Base-by-base conservation (phyloP, 1,140 invertebrate species). In the Papilio glaucus region DNA sequence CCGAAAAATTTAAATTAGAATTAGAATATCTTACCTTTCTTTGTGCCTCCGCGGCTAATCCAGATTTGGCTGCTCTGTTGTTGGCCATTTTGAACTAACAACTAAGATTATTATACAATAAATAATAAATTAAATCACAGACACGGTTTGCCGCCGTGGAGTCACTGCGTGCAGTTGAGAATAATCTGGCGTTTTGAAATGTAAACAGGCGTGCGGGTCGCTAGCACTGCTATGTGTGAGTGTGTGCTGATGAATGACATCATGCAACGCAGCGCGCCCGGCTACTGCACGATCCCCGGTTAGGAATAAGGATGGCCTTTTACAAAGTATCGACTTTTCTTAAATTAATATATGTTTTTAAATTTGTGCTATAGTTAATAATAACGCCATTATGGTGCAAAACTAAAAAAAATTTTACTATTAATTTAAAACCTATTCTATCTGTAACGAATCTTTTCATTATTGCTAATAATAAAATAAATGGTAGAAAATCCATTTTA, bases 21-120 rank as follows among this genome's bases (percentile, higher is more conserved):
- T 15, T 71, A 70, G 37, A 75, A 93, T n/a, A n/a, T n/a, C 94
- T 95, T 92, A 98, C 98, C 95, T 98, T 98, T 87, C 96, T 95
- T 93, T 98, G 97, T 38, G 98, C 97, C 89, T 98, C 98, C 39
- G 97, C 97, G 75, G 98, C 98, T 94, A 98, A 98, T 95, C 98
- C 98, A 89, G 97, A 98, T 93, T 98, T 98, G 42, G 97, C 95
- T 85, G 98, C 98, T 92, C 98, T 95, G 94, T 98, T 97, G 90
- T 95, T 96, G 77, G 97, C 97, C 97, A 98, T 98, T 83, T 83
- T 81, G 61, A 88, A 90, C 85, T 87, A 83, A 68, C 65, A 79
- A 90, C 85, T 75, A 87, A 85, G 85, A 84, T 85, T 82, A 84
- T 85, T 82, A 68, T 88, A 84, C 78, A 80, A 82, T 89, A 83